Conservation (phyloP, 2,113 vertebrate genomes). For the Neodontobutis hainanensis region DNA sequence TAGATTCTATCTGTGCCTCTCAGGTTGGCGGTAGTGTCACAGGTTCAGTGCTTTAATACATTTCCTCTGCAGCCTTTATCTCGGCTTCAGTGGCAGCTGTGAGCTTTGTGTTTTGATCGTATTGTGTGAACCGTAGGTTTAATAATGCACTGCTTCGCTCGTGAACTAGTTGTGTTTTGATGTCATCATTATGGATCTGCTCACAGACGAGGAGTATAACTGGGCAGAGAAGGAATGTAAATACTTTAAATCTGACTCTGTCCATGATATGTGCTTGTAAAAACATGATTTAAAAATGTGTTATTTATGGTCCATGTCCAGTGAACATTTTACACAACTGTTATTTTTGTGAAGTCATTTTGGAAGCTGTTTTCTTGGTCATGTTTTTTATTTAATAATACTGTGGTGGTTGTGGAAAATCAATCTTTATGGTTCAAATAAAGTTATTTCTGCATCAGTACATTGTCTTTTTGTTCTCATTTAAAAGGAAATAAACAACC, state of each 20-base stretch:
- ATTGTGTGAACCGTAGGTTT: conserved; percentile 16
- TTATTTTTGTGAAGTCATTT: conserved; percentile 30
- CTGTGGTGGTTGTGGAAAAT: not conserved
- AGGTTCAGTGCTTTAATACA: not conserved
- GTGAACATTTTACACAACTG: conserved; percentile 20
- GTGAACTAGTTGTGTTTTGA: not conserved
- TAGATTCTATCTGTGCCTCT: not conserved
- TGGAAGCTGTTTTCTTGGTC: conserved; percentile 20
- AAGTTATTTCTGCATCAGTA: conserved; percentile 36
- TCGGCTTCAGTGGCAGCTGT: conserved; percentile 6
- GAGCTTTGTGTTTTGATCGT: conserved; percentile 24
- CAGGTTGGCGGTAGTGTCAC: too few species aligned
- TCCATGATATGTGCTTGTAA: not conserved
- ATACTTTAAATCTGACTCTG: not conserved
- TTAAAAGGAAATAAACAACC: not conserved
- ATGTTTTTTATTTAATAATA: conserved; percentile 1
- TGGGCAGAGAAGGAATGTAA: too few species aligned
- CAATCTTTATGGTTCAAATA: conserved; percentile 36
- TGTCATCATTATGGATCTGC: too few species aligned
- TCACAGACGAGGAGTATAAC: too few species aligned
- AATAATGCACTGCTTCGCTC: conserved; percentile 12
- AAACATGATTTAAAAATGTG: not conserved
- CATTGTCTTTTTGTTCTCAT: not conserved
- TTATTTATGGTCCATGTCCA: conserved; percentile 20
- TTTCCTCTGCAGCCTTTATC: conserved; percentile 2